Conservation (phyloP, 2,888 invertebrate genomes). For the Amphipyra tragopoginis region DNA sequence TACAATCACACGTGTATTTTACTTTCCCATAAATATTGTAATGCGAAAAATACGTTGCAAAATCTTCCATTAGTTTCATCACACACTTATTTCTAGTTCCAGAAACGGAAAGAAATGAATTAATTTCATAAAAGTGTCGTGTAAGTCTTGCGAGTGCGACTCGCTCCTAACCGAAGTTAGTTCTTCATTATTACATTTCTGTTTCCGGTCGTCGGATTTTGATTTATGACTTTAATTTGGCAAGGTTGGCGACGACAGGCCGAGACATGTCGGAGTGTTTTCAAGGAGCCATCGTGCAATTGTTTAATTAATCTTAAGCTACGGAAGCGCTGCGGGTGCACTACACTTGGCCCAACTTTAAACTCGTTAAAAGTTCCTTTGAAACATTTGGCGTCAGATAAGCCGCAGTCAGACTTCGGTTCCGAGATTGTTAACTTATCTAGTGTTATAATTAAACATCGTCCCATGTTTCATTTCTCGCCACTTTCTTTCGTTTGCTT, state of each 20-base stretch:
- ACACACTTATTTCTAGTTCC: constrained; percentile 49
- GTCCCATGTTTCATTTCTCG: constrained; percentile 70
- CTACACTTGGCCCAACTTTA: constrained; percentile 88
- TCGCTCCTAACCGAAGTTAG: constrained; percentile 72
- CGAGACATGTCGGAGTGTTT: constrained; percentile 90
- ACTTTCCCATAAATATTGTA: constrained; percentile 50
- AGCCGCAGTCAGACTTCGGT: constrained; percentile 87
- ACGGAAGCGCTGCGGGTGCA: constrained; percentile 85
- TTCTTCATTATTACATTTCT: constrained; percentile 87
- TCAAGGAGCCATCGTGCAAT: constrained; percentile 89
- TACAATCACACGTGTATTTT: constrained; percentile 51
- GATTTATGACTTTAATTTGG: constrained; percentile 90
- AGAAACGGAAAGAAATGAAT: constrained; percentile 71
- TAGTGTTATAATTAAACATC: constrained; percentile 87
- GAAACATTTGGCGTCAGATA: constrained; percentile 90
- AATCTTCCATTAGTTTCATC: constrained; percentile 27
- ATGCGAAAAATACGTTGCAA: constrained; percentile 22
- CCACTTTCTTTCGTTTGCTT: constrained; percentile 55
- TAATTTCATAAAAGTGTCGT: constrained; percentile 68
- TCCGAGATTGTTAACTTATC: constrained; percentile 88
- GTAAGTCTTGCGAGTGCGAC: constrained; percentile 65
- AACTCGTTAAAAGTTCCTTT: constrained; percentile 90
- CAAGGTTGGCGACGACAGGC: constrained; percentile 89
- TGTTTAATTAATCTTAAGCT: constrained; percentile 90
- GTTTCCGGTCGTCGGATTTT: constrained; percentile 86